These are phyloP conservation scores for Rhinogobio ventralis DNA, from an alignment of 2,797 vertebrate genomes.

Conservation along the genomic window DNA sequence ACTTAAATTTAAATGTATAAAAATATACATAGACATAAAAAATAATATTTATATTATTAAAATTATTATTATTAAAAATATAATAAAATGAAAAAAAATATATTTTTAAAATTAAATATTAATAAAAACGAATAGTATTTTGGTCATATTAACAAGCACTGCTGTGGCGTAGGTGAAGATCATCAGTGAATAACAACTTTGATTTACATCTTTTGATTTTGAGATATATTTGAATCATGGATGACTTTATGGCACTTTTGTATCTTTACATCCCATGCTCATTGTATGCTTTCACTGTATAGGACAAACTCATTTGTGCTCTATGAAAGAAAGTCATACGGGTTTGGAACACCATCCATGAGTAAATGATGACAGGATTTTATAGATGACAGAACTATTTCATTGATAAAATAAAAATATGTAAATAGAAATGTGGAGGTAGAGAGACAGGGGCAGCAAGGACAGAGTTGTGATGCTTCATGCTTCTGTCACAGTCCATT, in stretches of 20 bases:
- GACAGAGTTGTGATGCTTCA: constrained; percentile 85
- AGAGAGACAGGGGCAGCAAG: constrained; percentile 75
- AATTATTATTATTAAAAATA: too few species aligned
- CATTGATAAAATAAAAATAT: background rate
- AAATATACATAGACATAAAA: too few species aligned
- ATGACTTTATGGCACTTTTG: background rate
- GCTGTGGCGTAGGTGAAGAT: background rate
- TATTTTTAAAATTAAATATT: too few species aligned
- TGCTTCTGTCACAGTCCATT: constrained; percentile 97
- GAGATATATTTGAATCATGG: background rate
- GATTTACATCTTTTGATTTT: too few species aligned
- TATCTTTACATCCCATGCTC: background rate
- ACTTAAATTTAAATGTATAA: background rate
- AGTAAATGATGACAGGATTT: background rate
- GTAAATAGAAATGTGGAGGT: background rate
- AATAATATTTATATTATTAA: too few species aligned
- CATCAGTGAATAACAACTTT: background rate
- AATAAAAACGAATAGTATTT: too few species aligned
- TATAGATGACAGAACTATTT: background rate
- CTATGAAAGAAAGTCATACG: too few species aligned
- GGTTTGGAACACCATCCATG: too few species aligned
- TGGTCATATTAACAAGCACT: too few species aligned
- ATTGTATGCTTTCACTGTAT: background rate
- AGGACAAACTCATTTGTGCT: background rate
- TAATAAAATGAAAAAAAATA: too few species aligned